Percentiles rank a stretch among this genome's conserved stretches.
These are phyloP conservation scores for Drosophila ogumai DNA, from an alignment of 1,140 invertebrate species.

Conservation along the genomic window DNA sequence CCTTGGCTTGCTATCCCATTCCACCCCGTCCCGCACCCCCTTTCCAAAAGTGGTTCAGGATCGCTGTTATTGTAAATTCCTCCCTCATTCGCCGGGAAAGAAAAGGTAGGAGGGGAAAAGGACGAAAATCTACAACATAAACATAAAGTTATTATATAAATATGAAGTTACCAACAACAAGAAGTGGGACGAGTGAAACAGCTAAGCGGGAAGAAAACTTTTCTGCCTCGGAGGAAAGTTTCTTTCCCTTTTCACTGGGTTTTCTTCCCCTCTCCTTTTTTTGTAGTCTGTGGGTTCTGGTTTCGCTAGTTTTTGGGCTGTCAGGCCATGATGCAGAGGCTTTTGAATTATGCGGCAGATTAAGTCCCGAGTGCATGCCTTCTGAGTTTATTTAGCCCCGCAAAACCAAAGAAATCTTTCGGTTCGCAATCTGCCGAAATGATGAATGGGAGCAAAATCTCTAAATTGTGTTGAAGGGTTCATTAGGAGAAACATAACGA, in stretches of 20 bases:
- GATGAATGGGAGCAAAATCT: slow-evolving; percentile 37
- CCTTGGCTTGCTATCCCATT: slow-evolving; percentile 47
- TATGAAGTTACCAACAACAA: slow-evolving; percentile 66
- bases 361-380: slow-evolving; percentile 74
- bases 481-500: slow-evolving; percentile 33
- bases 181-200: slow-evolving; percentile 16
- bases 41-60: neutral
- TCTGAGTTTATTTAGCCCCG: slow-evolving; percentile 62
- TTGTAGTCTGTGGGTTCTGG: slow-evolving; percentile 17
- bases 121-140: slow-evolving; percentile 76
- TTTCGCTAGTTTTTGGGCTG: slow-evolving; percentile 49
- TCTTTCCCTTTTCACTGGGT: slow-evolving; percentile 32
- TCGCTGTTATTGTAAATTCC: slow-evolving; percentile 39
- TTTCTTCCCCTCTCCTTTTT: slow-evolving; percentile 20
- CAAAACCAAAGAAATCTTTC: slow-evolving; percentile 21
- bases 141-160: slow-evolving; percentile 82
- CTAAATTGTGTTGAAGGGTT: slow-evolving; percentile 46
- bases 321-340: slow-evolving; percentile 50
- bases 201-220: slow-evolving; percentile 56
- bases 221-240: slow-evolving; percentile 50
- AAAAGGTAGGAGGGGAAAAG: slow-evolving; percentile 1
- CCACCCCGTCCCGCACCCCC: neutral
- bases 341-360: slow-evolving; percentile 76
- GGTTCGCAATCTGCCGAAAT: slow-evolving; percentile 29
- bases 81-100: slow-evolving; percentile 10